A percentile compares a stretch with the other conserved stretches of the same genome.
phyloP scores from a whole-genome alignment of 2,113 vertebrate species.

The Dipodomys merriami region DNA sequence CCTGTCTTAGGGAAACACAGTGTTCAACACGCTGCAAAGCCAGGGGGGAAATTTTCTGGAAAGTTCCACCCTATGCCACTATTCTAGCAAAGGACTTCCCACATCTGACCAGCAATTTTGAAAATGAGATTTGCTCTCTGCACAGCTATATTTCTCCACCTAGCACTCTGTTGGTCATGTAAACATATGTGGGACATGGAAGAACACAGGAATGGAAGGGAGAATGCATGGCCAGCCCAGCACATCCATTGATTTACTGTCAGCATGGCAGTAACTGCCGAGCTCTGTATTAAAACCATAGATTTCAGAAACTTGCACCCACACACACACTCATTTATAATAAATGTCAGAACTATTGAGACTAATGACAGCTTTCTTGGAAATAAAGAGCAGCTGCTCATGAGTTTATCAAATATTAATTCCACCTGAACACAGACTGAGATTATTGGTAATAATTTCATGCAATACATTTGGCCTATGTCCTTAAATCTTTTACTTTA shows the following conservation, averaged over 20 bases:
- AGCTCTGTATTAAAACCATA: background rate
- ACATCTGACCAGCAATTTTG: too few species aligned
- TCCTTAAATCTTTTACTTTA: background rate
- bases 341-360: background rate
- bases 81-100: background rate
- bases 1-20: background rate
- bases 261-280: fast-evolving
- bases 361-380: background rate
- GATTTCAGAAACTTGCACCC: background rate
- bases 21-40: background rate
- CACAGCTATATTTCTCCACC: fast-evolving
- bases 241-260: too few species aligned
- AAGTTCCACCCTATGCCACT: background rate
- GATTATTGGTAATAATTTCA: background rate
- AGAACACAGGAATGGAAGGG: background rate
- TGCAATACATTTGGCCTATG: too few species aligned
- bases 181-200: fast-evolving
- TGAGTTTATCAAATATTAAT: conserved; percentile 12
- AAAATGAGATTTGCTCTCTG: background rate
- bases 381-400: background rate
- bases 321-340: background rate
- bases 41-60: background rate
- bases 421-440: background rate
- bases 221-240: fast-evolving
- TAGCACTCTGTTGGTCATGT: fast-evolving